Evolutionary conservation across 2,113 vertebrate species (phyloP), one percentile per base, ranked within the genome.

Genomic region (Heterocephalus glaber): DNA sequence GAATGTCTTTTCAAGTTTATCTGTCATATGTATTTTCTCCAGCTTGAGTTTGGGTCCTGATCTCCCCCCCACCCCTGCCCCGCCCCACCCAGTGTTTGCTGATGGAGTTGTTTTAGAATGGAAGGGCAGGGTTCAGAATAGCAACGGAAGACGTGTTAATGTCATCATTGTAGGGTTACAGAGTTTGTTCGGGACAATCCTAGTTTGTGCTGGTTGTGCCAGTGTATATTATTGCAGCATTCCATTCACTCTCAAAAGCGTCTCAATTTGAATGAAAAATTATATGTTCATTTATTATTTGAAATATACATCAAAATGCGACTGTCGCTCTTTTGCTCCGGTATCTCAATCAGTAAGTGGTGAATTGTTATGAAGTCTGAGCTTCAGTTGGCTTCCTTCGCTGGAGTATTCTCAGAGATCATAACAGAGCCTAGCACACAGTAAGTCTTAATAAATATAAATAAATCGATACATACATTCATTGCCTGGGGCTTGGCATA

Each of bases 401-500:
- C 8, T 52, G 19, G 35, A 81, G 30, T 19, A 54, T 76, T 35
- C 22, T 2, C 5, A 87, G 92, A 80, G 47, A 52, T 70, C 10
- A 47, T 52, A 79, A 54, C 8, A 79, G 65, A 68, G 76, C 58
- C 24, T 49, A 17, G 26, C 10, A 65, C 2, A 35, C 35, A 61
- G 52, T 38, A 86, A 66, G 30, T 41, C 66, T 96, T 95, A 81
- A 82, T 85, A 70, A 72, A 22, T 86, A 83, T 26, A 49, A 94
- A 82, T 52, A 44, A 86, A 54, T 89, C 65, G 26, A 72, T 66
- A 90, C 61, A 58, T 52, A 89, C 76, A 89, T 84, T 83, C 70
- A 86, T 79, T 49, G 47, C 79, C 84, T 74, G 30, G 35, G 35
- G 12, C 33, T 86, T 92, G 95, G 95, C 94, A 70, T 68, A 33